Evolutionary conservation across 2,113 vertebrate species (phyloP).

Genomic region (Mormoops blainvillei): DNA sequence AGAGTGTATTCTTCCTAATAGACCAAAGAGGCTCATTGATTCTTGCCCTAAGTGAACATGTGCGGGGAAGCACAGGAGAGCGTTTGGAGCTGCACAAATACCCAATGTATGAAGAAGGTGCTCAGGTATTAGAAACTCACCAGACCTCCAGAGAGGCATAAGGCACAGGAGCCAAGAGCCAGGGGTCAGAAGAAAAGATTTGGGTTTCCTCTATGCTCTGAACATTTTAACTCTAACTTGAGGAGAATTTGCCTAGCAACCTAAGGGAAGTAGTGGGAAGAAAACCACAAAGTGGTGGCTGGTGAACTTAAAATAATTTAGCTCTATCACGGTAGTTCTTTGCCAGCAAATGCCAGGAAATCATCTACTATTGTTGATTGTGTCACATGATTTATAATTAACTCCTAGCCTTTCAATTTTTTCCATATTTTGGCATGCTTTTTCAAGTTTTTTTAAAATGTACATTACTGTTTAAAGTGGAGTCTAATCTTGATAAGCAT

Average conservation of each 20-base stretch:
- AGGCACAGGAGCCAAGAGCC: background rate
- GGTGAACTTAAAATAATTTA: background rate
- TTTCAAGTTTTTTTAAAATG: background rate
- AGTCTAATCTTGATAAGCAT: background rate
- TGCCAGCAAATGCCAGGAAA: background rate
- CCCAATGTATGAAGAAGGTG: background rate
- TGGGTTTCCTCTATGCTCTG: background rate
- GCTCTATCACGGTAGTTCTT: background rate
- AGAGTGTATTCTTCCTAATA: background rate
- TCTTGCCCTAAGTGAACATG: background rate
- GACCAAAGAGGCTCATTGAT: background rate
- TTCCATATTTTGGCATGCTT: background rate
- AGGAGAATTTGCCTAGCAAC: background rate
- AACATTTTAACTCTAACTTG: background rate
- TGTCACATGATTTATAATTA: background rate
- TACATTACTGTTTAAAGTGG: background rate
- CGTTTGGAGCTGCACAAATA: background rate
- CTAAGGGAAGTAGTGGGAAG: background rate
- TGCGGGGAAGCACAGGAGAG: too few relatives aligned
- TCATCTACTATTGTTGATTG: background rate
- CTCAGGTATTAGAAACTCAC: background rate
- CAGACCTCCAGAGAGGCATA: background rate
- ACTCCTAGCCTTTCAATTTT: background rate
- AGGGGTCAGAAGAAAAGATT: background rate
- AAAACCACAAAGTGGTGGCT: background rate